Evolutionary conservation across 2,797 vertebrate genomes (phyloP), one percentile per base, ranked within the genome.

Genomic region (Acrossocheilus wenchowensis): DNA sequence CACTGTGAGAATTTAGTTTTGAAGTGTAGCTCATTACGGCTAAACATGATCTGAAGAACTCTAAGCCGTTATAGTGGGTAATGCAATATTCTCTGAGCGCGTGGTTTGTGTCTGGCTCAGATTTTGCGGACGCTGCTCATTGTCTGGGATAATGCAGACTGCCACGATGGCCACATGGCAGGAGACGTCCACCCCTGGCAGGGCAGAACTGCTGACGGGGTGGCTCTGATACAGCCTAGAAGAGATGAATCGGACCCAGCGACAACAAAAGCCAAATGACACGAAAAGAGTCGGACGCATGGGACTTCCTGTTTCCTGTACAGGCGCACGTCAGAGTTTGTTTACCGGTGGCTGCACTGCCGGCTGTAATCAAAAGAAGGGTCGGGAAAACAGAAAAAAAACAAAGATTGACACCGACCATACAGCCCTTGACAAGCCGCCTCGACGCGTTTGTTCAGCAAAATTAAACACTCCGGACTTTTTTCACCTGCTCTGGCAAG

Each of bases 401-500:
- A 88, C 81, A 89, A 89, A 94, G 93, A 94, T 89, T 91, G 94
- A 94, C 93, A 90, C 72, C 15, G 89, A 88, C 83, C 90, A 77
- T 86, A 82, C 91, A 73, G 89, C 90, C 75, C 89, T 88, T 91
- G 92, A 94, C 93, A 89, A 89, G 93, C 90, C 88, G 89, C 92
- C 92, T 92, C 81, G 86, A 84, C 90, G 89, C 90, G 90, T 93
- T 93, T 92, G 92, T 94, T 94, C 90, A 94, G 94, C 93, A 87
- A 93, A 95, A 95, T 94, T 77, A 96, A 95, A 95, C 93, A 94
- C 94, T 92, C 93, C 69, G 93, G 94, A 94, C 93, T 91, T 92
- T 93, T 91, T 95, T 95, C 95, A 96, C 95, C 95, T 95, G 95
- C 95, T 94, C 92, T 84, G 91, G 91, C 93, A 93, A 93, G 95